phyloP scores from a whole-genome alignment of 1,140 invertebrate species.

The Ceratina japonica region DNA sequence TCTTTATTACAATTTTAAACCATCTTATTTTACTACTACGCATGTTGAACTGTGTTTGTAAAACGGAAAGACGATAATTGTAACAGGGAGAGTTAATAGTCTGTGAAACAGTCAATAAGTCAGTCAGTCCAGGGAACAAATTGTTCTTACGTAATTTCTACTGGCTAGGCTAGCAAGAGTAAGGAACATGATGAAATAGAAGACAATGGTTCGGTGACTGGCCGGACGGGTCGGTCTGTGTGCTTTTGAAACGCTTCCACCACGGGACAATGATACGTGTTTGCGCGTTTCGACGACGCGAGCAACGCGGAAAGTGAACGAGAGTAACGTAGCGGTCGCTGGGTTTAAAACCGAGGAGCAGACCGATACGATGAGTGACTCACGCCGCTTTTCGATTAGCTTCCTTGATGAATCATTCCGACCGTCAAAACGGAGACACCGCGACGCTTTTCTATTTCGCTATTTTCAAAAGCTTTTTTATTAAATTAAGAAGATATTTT shows the following conservation, averaged over 20 bases:
- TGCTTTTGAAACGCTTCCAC: constrained; percentile 5
- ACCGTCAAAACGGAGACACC: constrained; percentile 41
- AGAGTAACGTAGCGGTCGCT: constrained; percentile 33
- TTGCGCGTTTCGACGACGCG: not conserved
- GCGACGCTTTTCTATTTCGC: not conserved
- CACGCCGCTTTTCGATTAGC: constrained; percentile 53
- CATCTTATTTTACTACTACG: too few relatives aligned
- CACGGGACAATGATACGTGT: not conserved
- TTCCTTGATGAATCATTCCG: constrained; percentile 58
- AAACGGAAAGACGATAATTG: too few relatives aligned
- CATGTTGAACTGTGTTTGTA: not conserved
- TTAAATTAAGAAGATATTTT: too few relatives aligned
- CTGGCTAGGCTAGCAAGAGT: not conserved
- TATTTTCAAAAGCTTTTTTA: not conserved
- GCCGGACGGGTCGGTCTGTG: not conserved
- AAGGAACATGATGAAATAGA: not conserved
- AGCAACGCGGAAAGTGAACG: constrained; percentile 38
- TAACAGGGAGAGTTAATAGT: too few relatives aligned
- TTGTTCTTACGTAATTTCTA: not conserved
- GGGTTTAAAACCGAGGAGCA: constrained; percentile 52
- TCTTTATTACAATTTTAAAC: too few relatives aligned
- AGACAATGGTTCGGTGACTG: constrained; percentile 43
- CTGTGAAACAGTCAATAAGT: too few relatives aligned
- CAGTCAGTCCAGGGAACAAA: not conserved
- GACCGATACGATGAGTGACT: constrained; percentile 49